Conservation (phyloP, 1,140 invertebrate species). For the Globodera ellingtonae region DNA sequence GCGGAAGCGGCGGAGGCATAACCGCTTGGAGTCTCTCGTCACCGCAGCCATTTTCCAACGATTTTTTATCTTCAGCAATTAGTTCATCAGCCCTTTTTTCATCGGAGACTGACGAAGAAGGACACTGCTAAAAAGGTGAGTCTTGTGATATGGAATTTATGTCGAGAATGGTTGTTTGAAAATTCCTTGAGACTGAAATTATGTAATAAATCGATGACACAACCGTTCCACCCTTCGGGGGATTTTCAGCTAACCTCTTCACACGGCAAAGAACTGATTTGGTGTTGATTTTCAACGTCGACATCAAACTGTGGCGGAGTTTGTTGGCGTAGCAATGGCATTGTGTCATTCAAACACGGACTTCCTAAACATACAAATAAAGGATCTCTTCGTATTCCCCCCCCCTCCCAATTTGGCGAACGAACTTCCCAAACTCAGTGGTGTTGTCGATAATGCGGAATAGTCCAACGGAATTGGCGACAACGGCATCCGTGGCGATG, state of each 20-base stretch:
- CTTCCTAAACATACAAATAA: neutral
- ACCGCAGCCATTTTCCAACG: neutral
- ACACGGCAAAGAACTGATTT: neutral
- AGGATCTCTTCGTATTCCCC: neutral
- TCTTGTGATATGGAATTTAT: too few relatives aligned
- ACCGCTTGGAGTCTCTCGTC: neutral
- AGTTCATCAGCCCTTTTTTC: too few relatives aligned
- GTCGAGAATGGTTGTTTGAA: too few relatives aligned
- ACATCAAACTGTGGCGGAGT: neutral
- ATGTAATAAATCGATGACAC: too few relatives aligned
- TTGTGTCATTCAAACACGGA: neutral
- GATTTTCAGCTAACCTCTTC: too few relatives aligned
- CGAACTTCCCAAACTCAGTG: too few relatives aligned
- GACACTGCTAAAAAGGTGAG: neutral
- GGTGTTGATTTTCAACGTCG: neutral
- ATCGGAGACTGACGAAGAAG: neutral
- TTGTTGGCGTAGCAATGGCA: neutral
- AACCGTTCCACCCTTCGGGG: too few relatives aligned
- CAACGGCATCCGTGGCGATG: neutral
- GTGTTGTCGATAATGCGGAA: too few relatives aligned
- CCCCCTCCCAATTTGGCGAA: neutral
- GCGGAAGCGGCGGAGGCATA: neutral
- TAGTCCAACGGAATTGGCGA: neutral
- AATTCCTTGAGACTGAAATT: too few relatives aligned
- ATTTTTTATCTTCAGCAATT: too few relatives aligned